Evolutionary conservation across 2,113 vertebrate species (phyloP), one percentile per base, ranked within the genome.

Genomic region (Boulengeromyrus knoepffleri): DNA sequence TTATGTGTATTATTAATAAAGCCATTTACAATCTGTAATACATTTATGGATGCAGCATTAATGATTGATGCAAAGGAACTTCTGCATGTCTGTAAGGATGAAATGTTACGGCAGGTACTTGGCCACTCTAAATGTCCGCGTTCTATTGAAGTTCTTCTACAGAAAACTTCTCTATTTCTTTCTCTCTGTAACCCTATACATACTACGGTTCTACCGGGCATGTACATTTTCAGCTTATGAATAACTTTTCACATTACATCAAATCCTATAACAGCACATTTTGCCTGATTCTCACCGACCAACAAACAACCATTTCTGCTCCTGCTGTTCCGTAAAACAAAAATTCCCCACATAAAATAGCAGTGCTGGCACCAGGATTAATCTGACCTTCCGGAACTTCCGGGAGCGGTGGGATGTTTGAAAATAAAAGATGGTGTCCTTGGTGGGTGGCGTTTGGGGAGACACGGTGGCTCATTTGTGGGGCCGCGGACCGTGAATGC

Each of bases 31-130:
- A 83, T 83, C 90, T 62, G 88, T 90, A 83, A 90, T 90, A 88
- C 89, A 87, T 91, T 91, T 90, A 90, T 90, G 66, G 89, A 90
- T 42, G 84, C 53, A n/a, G 88, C 39, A 87, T 92, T 49, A 91
- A 91, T 88, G 89, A 90, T 74, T 91, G 86, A 90, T 90, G 15
- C 53, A 12, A 83, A 31, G 42, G 46, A 58, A 42, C 24, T 12
- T 47, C 50, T 66, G 39, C 8, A 56, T 88, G 52, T 84, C 85
- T 87, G 42, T 70, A 53, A 87, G 39, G 62, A 70, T 70, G 45
- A 85, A 86, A 90, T 83, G 36, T 27, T 2, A 7, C 19, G 19
- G 8, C 83, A 46, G 39, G 45, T 85, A 47, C 3, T n/a, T 45
- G 45, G 21, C 15, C 45, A 85, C 53, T 7, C 31, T 5, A 53